phyloP scores from a whole-genome alignment of 2,888 invertebrate genomes.

The Phyllotreta cruciferae region DNA sequence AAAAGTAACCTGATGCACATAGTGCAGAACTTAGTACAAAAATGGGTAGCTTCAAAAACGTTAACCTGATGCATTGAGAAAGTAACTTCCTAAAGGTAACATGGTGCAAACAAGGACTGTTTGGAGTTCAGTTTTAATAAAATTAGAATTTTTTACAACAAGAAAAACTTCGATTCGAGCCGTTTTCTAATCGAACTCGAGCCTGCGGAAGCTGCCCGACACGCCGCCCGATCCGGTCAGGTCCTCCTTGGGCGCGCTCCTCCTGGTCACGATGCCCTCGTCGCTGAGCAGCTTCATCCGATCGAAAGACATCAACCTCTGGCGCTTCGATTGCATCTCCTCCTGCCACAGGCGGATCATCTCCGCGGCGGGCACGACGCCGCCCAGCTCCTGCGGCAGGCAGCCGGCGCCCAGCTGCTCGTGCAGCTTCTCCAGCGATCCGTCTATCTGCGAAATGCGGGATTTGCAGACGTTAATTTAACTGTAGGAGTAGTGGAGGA shows the following conservation, averaged over 20 bases:
- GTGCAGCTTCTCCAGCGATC: conserved; percentile 66
- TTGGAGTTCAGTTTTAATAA: too few species aligned
- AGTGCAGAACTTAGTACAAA: too few species aligned
- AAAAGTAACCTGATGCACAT: too few species aligned
- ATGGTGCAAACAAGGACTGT: too few species aligned
- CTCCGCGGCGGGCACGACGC: conserved; percentile 70
- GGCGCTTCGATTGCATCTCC: conserved; percentile 67
- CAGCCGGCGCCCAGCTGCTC: conserved; percentile 68
- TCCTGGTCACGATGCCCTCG: conserved; percentile 63
- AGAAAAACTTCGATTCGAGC: too few species aligned
- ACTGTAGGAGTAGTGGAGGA: neutral
- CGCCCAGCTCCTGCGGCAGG: conserved; percentile 77
- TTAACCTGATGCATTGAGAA: too few species aligned
- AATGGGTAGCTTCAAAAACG: too few species aligned
- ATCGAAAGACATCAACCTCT: conserved; percentile 67
- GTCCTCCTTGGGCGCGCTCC: conserved; percentile 52
- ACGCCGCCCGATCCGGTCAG: conserved; percentile 46
- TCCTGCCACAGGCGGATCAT: conserved; percentile 75
- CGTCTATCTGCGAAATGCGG: conserved; percentile 49
- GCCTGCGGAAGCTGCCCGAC: conserved; percentile 71
- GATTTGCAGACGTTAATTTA: conserved; percentile 4
- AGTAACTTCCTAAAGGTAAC: too few species aligned
- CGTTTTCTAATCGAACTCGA: conserved; percentile 68
- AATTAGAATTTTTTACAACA: neutral
- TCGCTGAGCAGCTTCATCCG: conserved; percentile 71